Evolutionary conservation across 2,888 invertebrate genomes (phyloP), one percentile per base, ranked within the genome.

Genomic region (Xanthostigma xanthostigma): DNA sequence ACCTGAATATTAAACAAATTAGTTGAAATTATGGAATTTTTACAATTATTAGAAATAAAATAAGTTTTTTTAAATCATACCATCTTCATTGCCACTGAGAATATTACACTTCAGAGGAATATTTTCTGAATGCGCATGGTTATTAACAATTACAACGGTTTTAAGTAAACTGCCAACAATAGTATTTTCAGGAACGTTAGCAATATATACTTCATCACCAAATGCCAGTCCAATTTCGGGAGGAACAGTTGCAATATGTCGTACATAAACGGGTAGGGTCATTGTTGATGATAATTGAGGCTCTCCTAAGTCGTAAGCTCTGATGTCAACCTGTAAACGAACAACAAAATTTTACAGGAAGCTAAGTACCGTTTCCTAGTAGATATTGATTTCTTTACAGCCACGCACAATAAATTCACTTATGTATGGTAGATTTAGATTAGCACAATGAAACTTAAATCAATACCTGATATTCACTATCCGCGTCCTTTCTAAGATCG

Each of bases 301-400:
- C 41, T 86, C 88, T 1, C 88, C 92, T 62, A 88, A 76, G 60
- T 93, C 92, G 59, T 84, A 86, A 0, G 89, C 91, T 59, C 84
- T 75, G 0, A 93, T 81, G 58, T 90, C 88, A 53, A 91, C 77
- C 84, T 85, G 60, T 17, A 43, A 36, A 17, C 11, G 17, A 35
- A 3, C n/a, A n/a, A 37, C 9, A 37, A 14, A 9, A 36, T 38
- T n/a, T 14, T 36, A 12, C 6, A 46, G 33, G 4, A 17, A 35
- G 17, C 17, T n/a, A n/a, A n/a, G n/a, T n/a, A n/a, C n/a, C 17
- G 4, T 17, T 17, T 17, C 17, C 27, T 27, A 6, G 27, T 27
- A 27, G 27, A 27, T 6, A 27, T 27, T 17, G 4, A 17, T 17
- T 17, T 2, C 17, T 17, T 17, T 17, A 17, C 4, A 17, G 17